phyloP scores from a whole-genome alignment of 2,113 vertebrate species.

The Turnix velox region DNA sequence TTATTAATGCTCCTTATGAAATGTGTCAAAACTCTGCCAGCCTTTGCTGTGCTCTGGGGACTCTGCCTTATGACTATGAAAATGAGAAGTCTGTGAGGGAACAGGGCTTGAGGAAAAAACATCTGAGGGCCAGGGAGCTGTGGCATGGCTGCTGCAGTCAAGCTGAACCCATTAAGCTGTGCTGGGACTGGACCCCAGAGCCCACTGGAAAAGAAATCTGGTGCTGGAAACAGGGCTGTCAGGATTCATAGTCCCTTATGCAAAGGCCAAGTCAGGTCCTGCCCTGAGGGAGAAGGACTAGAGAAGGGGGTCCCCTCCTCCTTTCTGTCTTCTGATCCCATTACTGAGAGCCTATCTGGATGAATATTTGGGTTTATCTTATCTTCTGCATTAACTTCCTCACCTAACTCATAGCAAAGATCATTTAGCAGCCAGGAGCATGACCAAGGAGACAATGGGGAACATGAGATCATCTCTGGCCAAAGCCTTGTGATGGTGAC shows the following conservation, averaged over 20 bases:
- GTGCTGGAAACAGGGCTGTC: background rate
- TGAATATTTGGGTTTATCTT: background rate
- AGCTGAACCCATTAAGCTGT: background rate
- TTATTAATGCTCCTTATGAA: background rate
- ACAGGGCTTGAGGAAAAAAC: background rate
- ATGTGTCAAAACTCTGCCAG: background rate
- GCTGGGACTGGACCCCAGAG: background rate
- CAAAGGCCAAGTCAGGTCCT: background rate
- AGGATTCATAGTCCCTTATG: background rate
- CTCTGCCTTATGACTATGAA: background rate
- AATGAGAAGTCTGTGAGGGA: background rate
- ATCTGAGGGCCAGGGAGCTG: background rate
- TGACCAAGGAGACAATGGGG: background rate
- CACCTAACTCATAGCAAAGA: background rate
- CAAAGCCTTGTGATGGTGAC: rapidly evolving
- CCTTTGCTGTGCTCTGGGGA: background rate
- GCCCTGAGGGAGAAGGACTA: background rate
- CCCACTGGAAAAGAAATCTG: too few relatives aligned
- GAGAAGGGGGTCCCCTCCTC: background rate
- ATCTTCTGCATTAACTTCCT: background rate
- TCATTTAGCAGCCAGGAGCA: background rate
- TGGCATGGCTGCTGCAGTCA: background rate
- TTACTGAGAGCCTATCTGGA: background rate
- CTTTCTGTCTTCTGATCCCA: background rate
- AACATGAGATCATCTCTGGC: background rate